A percentile compares a stretch with the other conserved stretches of the same genome.
These are phyloP conservation scores for Amblyraja radiata DNA, from an alignment of 2,797 vertebrate genomes.

Conservation along the genomic window DNA sequence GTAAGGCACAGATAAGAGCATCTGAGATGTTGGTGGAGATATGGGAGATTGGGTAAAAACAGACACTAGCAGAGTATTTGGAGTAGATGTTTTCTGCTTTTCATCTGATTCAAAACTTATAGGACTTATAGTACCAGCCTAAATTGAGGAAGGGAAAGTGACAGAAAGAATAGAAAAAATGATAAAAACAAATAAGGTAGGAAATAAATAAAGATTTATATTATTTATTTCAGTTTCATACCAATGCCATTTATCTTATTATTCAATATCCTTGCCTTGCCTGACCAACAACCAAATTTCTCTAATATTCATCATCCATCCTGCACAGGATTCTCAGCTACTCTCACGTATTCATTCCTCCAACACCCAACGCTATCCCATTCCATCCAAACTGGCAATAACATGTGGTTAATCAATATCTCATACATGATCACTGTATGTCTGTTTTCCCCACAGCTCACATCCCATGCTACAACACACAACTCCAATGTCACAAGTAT, in stretches of 20 bases:
- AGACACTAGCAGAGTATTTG: slow-evolving; percentile 41
- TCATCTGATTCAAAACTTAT: slow-evolving; percentile 60
- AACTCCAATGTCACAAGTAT: not conserved
- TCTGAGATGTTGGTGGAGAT: slow-evolving; percentile 45
- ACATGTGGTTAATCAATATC: too few relatives aligned
- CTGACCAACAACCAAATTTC: not conserved
- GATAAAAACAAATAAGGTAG: slow-evolving; percentile 42
- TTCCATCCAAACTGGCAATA: not conserved
- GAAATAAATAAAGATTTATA: slow-evolving; percentile 40
- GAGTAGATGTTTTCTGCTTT: slow-evolving; percentile 53
- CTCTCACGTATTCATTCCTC: not conserved
- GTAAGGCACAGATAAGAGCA: slow-evolving; percentile 41
- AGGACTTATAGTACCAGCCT: slow-evolving; percentile 78
- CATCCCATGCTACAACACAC: not conserved
- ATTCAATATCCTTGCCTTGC: not conserved
- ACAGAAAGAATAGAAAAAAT: slow-evolving; percentile 42
- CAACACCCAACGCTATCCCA: not conserved
- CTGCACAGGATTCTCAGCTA: not conserved
- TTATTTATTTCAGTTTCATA: not conserved
- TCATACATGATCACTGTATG: not conserved
- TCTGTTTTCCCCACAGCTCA: not conserved
- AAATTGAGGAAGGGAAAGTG: slow-evolving; percentile 47
- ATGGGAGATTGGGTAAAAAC: slow-evolving; percentile 43
- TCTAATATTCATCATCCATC: not conserved
- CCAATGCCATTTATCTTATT: not conserved